A percentile compares a stretch with the other conserved stretches of the same genome.
Conservation (phyloP, 2,797 vertebrate genomes). For the Chiloscyllium punctatum region DNA sequence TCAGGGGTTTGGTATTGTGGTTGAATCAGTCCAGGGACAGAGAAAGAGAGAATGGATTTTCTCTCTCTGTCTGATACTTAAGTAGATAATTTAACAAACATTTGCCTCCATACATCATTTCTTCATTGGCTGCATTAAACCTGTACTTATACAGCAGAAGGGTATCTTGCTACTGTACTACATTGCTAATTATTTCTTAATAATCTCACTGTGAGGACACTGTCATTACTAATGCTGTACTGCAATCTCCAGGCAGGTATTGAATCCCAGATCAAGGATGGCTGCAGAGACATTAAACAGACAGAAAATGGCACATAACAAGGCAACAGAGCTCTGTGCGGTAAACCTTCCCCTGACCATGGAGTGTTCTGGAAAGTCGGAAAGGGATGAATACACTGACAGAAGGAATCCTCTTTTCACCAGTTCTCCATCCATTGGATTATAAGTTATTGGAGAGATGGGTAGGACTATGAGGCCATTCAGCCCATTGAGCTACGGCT, state of each 20-base stretch:
- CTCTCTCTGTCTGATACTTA: neutral
- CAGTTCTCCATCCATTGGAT: neutral
- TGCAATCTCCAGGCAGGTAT: neutral
- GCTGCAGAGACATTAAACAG: neutral
- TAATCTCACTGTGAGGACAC: neutral
- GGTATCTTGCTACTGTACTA: neutral
- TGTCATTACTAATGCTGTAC: neutral
- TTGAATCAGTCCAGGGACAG: neutral
- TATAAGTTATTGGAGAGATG: neutral
- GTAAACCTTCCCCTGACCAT: neutral
- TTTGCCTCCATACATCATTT: neutral
- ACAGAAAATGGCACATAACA: too few species aligned
- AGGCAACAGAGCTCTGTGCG: neutral
- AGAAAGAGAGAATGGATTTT: constrained; percentile 31
- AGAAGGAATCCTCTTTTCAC: neutral
- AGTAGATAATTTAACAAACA: constrained; percentile 20
- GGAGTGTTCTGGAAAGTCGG: neutral
- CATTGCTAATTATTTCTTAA: constrained; percentile 20
- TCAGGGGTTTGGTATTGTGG: neutral
- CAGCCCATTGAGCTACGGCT: too few species aligned
- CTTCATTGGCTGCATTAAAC: neutral
- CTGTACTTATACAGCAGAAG: neutral
- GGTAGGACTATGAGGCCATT: neutral
- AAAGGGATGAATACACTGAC: neutral
- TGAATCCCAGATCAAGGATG: neutral